A percentile compares a stretch with the other conserved stretches of the same genome.
phyloP scores from a whole-genome alignment of 2,797 vertebrate species.

The Meda fulgida region DNA sequence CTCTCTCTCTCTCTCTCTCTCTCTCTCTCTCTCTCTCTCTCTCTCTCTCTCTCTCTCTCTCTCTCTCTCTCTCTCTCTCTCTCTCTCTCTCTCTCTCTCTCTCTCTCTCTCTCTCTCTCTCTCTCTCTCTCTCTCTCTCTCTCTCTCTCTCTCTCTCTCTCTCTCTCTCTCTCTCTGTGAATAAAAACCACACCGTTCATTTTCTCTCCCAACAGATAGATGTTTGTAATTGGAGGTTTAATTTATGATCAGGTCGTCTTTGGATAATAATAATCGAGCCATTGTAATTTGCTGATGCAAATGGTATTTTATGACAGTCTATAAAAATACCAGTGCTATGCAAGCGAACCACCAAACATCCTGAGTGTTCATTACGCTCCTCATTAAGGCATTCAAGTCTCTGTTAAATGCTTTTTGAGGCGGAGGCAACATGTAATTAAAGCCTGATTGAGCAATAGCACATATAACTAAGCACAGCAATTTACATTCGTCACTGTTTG shows the following conservation, averaged over 20 bases:
- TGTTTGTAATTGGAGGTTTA: constrained; percentile 85
- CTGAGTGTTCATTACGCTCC: constrained; percentile 84
- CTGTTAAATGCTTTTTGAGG: constrained; percentile 79
- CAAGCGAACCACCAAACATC: constrained; percentile 82
- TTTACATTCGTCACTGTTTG: constrained; percentile 41
- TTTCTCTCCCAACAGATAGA: constrained; percentile 71
- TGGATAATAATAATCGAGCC: constrained; percentile 81
- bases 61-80: constrained; percentile 60
- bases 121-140: constrained; percentile 62
- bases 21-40: constrained; percentile 59
- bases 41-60: constrained; percentile 64
- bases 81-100: constrained; percentile 62
- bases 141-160: constrained; percentile 44
- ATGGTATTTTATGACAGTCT: constrained; percentile 84
- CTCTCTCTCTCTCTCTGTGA: constrained; percentile 58
- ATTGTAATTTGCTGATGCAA: constrained; percentile 86
- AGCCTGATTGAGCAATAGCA: constrained; percentile 79
- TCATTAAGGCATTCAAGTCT: constrained; percentile 82
- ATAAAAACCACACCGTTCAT: constrained; percentile 59
- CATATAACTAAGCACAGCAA: constrained; percentile 75
- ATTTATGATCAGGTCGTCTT: constrained; percentile 81
- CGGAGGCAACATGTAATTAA: constrained; percentile 82
- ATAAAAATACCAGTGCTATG: constrained; percentile 80
- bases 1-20: constrained; percentile 64
- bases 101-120: constrained; percentile 63